A percentile compares a stretch with the other conserved stretches of the same genome.
phyloP scores from a whole-genome alignment of 1,140 invertebrate genomes.

The Carposina sasakii region DNA sequence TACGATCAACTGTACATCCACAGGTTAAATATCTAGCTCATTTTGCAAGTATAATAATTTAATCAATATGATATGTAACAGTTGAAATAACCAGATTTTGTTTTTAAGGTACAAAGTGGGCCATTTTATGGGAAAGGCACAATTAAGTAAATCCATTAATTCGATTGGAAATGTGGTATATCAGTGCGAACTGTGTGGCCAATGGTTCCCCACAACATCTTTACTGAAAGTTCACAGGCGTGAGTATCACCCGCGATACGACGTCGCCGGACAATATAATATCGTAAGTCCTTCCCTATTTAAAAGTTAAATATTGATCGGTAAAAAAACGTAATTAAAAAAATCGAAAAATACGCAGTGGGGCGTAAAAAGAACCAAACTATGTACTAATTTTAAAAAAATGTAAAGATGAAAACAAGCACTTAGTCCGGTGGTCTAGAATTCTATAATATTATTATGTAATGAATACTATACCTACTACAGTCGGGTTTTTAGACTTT shows the following conservation, averaged over 20 bases:
- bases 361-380: too few species aligned
- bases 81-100: too few species aligned
- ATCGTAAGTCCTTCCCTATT: conserved; percentile 12
- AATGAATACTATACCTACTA: too few species aligned
- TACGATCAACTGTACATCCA: conserved; percentile 66
- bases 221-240: conserved; percentile 45
- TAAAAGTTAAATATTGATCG: too few species aligned
- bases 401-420: too few species aligned
- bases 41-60: conserved; percentile 1
- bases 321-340: too few species aligned
- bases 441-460: too few species aligned
- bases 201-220: conserved; percentile 38
- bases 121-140: conserved; percentile 51
- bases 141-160: conserved; percentile 26
- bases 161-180: conserved; percentile 34
- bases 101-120: conserved; percentile 52
- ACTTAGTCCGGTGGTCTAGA: too few species aligned
- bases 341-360: too few species aligned
- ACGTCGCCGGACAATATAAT: conserved; percentile 16
- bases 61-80: too few species aligned
- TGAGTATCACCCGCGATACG: conserved; percentile 37
- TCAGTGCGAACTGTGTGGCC: conserved; percentile 57
- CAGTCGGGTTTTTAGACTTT: too few species aligned
- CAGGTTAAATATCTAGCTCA: conserved; percentile 33
- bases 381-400: too few species aligned